Evolutionary conservation across 2,888 invertebrate species (phyloP).

Genomic region (Gari tellinella): DNA sequence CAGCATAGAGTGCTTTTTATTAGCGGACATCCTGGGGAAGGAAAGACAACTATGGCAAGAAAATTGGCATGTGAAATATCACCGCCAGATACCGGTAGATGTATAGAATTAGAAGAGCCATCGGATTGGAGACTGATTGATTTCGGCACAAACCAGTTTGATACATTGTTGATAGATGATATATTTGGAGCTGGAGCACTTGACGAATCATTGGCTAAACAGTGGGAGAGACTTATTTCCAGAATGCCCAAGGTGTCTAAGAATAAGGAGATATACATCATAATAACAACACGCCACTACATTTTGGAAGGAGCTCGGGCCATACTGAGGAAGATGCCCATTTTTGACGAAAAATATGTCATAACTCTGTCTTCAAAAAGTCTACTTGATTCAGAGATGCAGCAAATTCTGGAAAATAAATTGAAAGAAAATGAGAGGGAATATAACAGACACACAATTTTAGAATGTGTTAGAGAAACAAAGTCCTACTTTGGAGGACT

Average conservation of each 20-base stretch:
- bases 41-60: slow-evolving; percentile 43
- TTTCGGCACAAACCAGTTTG: slow-evolving; percentile 12
- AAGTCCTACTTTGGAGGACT: no score
- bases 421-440: no score
- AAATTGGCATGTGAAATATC: slow-evolving; percentile 15
- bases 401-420: no score
- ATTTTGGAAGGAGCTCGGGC: slow-evolving; percentile 33
- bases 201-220: slow-evolving; percentile 25
- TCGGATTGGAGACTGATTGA: slow-evolving; percentile 45
- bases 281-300: slow-evolving; percentile 49
- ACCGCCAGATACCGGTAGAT: slow-evolving; percentile 2
- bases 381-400: slow-evolving; percentile 7
- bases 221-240: slow-evolving; percentile 24
- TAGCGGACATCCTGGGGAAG: slow-evolving; percentile 49
- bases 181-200: slow-evolving; percentile 45
- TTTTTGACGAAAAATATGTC: slow-evolving; percentile 34
- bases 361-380: slow-evolving; percentile 26
- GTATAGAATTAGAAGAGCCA: slow-evolving; percentile 30
- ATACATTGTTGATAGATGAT: slow-evolving; percentile 39
- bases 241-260: slow-evolving; percentile 24
- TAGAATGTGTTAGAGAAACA: no score
- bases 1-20: slow-evolving; percentile 25
- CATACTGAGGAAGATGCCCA: neutral
- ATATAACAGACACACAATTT: no score
- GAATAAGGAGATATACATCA: slow-evolving; percentile 12